Conservation (phyloP, 2,797 vertebrate genomes). For the Cheirogaleus major region DNA sequence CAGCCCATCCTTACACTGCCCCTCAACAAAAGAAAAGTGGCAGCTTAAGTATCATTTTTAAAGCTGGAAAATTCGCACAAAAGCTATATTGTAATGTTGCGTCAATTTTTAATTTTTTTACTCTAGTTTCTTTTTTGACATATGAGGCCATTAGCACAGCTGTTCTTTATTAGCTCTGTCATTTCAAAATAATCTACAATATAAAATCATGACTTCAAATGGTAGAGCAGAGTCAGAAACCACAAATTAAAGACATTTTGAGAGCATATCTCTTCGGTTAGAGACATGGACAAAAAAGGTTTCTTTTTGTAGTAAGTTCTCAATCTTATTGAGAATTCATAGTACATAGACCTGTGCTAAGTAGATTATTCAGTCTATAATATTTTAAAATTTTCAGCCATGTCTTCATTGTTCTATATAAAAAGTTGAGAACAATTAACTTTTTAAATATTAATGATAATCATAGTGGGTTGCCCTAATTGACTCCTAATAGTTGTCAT, state of each 20-base stretch:
- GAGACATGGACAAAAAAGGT: not conserved
- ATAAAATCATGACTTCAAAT: slow-evolving; percentile 24
- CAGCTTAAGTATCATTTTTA: not conserved
- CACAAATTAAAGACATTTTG: slow-evolving; percentile 22
- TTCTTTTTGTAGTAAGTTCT: not conserved
- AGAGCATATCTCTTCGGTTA: not conserved
- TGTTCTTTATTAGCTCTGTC: slow-evolving; percentile 14
- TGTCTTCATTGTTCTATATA: not conserved
- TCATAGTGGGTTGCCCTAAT: not conserved
- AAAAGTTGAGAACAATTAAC: not conserved
- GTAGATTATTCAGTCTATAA: not conserved
- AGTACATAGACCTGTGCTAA: not conserved
- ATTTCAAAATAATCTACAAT: slow-evolving; percentile 39
- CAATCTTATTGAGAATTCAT: not conserved
- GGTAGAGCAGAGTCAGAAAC: not conserved
- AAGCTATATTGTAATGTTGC: not conserved
- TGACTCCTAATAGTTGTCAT: not conserved
- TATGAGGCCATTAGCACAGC: not conserved
- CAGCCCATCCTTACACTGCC: not conserved
- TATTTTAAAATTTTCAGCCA: not conserved
- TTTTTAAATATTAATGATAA: not conserved
- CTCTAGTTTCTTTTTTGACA: slow-evolving; percentile 25
- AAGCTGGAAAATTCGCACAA: not conserved
- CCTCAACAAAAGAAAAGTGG: not conserved
- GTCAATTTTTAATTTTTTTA: not conserved